Evolutionary conservation across 2,888 invertebrate genomes (phyloP), one percentile per base, ranked within the genome.

Genomic region (Apamea sordens): DNA sequence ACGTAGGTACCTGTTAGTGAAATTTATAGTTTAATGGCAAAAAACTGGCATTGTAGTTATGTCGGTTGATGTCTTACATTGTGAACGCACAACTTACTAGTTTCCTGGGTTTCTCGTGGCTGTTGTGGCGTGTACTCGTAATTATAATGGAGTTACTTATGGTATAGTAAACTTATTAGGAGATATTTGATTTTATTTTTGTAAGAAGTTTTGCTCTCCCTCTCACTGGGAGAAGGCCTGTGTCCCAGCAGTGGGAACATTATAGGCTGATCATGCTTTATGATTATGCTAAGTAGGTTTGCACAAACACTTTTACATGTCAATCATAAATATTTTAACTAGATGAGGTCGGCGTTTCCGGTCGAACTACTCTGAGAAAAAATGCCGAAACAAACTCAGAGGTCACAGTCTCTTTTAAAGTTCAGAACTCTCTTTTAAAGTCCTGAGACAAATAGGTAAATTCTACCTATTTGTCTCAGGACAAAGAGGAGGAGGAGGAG

Each of bases 11-110:
- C 64, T 82, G 79, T 67, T 65, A 74, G 90, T 75, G 86, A 84
- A 90, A 89, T 84, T 84, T 90, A 84, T 90, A 83, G 75, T 75
- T 73, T 82, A 77, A 81, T 81, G 21, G 24, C 32, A 83, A 76
- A 89, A 87, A 90, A 89, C 65, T 36, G 4, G 59, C 80, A 83
- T 82, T 83, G 80, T 76, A 75, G n/a, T 71, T 41, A 72, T 36
- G 70, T 77, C 67, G n/a, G 1, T 53, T 79, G 44, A 15, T 28
- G 32, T 44, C 69, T 79, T 63, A 69, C 72, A 77, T 68, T 81
- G 80, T 78, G 63, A 72, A 71, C 72, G 50, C 63, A 75, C 77
- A 53, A 74, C 24, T 65, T n/a, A 18, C 41, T 50, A 15, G 21
- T 68, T 80, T 74, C 41, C n/a, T 53, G 13, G 80, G 76, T 77